A percentile compares a stretch with the other conserved stretches of the same genome.
Conservation (phyloP, 2,797 vertebrate species). For the Intellagama lesueurii region DNA sequence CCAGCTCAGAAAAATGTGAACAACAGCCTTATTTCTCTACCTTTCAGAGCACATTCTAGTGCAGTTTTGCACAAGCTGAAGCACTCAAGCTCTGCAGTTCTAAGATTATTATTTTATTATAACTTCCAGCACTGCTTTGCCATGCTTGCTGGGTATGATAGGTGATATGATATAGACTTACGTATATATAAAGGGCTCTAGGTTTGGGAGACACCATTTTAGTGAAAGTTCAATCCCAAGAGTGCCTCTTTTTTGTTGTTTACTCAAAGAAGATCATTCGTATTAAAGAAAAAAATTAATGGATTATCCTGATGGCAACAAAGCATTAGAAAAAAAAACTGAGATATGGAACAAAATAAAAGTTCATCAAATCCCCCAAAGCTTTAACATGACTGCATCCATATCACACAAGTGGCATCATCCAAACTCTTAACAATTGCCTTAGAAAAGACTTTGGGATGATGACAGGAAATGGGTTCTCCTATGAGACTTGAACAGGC, state of each 20-base stretch:
- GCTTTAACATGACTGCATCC: not conserved
- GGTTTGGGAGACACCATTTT: too few relatives aligned
- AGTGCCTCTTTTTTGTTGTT: not conserved
- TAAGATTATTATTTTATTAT: too few relatives aligned
- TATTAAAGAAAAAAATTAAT: too few relatives aligned
- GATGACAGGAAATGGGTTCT: not conserved
- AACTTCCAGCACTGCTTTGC: not conserved
- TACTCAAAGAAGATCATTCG: too few relatives aligned
- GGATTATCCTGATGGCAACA: not conserved
- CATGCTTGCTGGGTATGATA: not conserved
- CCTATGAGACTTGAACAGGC: not conserved
- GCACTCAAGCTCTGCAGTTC: too few relatives aligned
- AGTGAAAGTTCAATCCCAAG: not conserved
- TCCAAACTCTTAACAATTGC: not conserved
- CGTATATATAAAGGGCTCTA: too few relatives aligned
- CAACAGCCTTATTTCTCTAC: not conserved
- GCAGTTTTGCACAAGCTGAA: not conserved
- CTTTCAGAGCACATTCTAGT: not conserved
- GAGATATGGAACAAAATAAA: not conserved
- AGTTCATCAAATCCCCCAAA: not conserved
- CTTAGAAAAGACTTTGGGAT: not conserved
- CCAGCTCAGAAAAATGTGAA: not conserved
- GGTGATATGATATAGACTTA: not conserved
- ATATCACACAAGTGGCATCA: not conserved
- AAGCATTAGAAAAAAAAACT: not conserved